These are phyloP conservation scores for Phenganax marumi DNA, from an alignment of 92 coral and sea anemone species.

Conservation along the genomic window DNA sequence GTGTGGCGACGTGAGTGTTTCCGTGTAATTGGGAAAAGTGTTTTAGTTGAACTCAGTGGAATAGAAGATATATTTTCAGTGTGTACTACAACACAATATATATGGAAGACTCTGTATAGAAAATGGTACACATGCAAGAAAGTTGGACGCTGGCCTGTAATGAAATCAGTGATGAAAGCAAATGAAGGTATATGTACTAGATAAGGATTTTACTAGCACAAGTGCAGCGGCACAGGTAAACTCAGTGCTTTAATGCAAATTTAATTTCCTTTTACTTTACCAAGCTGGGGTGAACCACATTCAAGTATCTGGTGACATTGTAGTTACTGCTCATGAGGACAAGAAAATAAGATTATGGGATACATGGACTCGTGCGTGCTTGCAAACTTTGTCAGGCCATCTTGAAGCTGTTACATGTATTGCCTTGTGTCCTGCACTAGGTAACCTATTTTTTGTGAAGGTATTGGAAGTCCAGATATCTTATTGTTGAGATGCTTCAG, in stretches of 20 bases:
- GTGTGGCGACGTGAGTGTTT: slow-evolving; percentile 74
- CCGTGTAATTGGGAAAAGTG: slow-evolving; percentile 58
- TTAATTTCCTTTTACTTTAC: background rate
- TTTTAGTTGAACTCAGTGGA: slow-evolving; percentile 68
- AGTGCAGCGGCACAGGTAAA: slow-evolving; percentile 55
- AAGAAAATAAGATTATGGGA: slow-evolving; percentile 75
- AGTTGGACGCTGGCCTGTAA: slow-evolving; percentile 77
- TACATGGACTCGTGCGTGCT: slow-evolving; percentile 67
- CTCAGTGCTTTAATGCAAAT: slow-evolving; percentile 37
- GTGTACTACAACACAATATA: background rate
- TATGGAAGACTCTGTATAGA: slow-evolving; percentile 70
- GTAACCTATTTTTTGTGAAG: slow-evolving; percentile 30
- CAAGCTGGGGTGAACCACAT: slow-evolving; percentile 68
- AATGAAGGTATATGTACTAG: slow-evolving; percentile 1
- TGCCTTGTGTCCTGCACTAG: slow-evolving; percentile 66
- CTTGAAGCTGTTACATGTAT: slow-evolving; percentile 59
- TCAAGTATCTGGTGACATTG: slow-evolving; percentile 70
- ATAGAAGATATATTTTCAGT: slow-evolving; percentile 4
- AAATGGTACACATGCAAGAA: slow-evolving; percentile 75
- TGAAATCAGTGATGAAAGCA: slow-evolving; percentile 21
- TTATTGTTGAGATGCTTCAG: too few species aligned
- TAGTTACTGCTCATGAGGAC: slow-evolving; percentile 74
- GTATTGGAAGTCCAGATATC: too few species aligned
- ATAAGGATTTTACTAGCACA: background rate
- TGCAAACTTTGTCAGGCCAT: slow-evolving; percentile 63